Conservation (phyloP, 2,113 vertebrate genomes). For the Pampusana beccarii region DNA sequence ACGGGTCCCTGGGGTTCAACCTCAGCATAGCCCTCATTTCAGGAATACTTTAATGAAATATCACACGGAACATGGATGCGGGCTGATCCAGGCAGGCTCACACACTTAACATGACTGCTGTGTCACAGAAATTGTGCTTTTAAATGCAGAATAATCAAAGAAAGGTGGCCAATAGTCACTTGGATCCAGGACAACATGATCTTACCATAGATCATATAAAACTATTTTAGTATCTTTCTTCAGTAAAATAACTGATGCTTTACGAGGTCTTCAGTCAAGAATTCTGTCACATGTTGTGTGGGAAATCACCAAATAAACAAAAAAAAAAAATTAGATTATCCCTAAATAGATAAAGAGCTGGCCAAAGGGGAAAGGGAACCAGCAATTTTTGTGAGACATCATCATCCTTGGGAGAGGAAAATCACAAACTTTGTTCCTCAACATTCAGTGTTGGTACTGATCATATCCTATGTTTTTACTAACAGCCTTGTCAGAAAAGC, state of each 20-base stretch:
- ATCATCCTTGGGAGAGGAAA: not conserved
- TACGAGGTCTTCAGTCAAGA: not conserved
- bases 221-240: not conserved
- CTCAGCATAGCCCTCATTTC: not conserved
- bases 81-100: not conserved
- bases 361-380: not conserved
- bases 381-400: not conserved
- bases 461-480: not conserved
- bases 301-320: not conserved
- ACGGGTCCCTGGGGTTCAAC: not conserved
- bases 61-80: not conserved
- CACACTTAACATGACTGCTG: not conserved
- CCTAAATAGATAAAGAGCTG: rapidly evolving
- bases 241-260: not conserved
- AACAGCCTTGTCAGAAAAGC: not conserved
- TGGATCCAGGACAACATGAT: not conserved
- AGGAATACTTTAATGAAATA: not conserved
- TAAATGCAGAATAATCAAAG: not conserved
- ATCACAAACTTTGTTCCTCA: too few relatives aligned
- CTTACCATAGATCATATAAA: not conserved
- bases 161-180: not conserved
- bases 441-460: not conserved
- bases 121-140: not conserved
- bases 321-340: not conserved
- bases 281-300: not conserved